Conservation (phyloP, 2,797 vertebrate species). For the Sebastes nivosus region DNA sequence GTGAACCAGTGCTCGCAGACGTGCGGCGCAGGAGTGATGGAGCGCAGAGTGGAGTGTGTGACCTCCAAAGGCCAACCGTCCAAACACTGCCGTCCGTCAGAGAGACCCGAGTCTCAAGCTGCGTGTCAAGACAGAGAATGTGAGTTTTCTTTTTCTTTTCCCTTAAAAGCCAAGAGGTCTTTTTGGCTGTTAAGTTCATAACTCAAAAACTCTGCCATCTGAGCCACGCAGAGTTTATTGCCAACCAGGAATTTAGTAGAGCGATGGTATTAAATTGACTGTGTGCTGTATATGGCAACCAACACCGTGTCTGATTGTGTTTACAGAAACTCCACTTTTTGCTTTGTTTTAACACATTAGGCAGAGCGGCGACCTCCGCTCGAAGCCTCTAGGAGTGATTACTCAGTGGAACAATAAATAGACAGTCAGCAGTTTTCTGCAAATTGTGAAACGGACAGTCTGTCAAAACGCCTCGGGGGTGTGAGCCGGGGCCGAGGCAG, state of each 20-base stretch:
- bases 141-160: slow-evolving; percentile 73
- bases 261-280: slow-evolving; percentile 62
- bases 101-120: slow-evolving; percentile 86
- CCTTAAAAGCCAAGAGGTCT: not conserved
- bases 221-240: slow-evolving; percentile 10
- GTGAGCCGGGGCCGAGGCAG: slow-evolving; percentile 2
- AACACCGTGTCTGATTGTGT: slow-evolving; percentile 61
- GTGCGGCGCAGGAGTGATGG: slow-evolving; percentile 88
- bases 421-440: slow-evolving; percentile 43
- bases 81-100: slow-evolving; percentile 84
- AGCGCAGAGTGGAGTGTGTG: slow-evolving; percentile 88
- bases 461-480: slow-evolving; percentile 25
- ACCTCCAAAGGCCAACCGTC: slow-evolving; percentile 82
- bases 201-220: not conserved
- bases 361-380: slow-evolving; percentile 34
- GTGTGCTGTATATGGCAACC: slow-evolving; percentile 41
- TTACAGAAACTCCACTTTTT: slow-evolving; percentile 54
- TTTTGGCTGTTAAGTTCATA: not conserved
- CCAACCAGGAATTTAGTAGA: slow-evolving; percentile 36
- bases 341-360: slow-evolving; percentile 57
- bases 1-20: slow-evolving; percentile 89
- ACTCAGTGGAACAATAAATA: slow-evolving; percentile 64
- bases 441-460: slow-evolving; percentile 35
- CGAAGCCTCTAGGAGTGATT: slow-evolving; percentile 49
- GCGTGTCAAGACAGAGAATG: slow-evolving; percentile 87